phyloP scores from a whole-genome alignment of 2,888 invertebrate species.

The Apamea crenata region DNA sequence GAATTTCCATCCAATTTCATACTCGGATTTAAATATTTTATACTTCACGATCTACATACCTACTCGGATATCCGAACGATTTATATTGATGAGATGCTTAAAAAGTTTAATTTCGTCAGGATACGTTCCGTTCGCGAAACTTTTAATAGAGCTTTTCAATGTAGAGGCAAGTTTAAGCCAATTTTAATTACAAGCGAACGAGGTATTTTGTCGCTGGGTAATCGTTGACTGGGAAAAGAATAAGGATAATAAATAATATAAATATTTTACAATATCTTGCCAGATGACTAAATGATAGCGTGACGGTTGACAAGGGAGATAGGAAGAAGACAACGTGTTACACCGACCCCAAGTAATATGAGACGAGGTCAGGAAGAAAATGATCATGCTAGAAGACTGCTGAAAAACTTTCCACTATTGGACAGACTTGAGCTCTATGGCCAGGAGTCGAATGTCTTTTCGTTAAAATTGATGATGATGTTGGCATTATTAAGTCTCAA shows the following conservation, averaged over 20 bases:
- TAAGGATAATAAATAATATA: neutral
- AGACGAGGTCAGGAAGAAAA: too few relatives aligned
- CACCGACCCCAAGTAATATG: too few relatives aligned
- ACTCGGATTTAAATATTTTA: constrained; percentile 44
- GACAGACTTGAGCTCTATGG: neutral
- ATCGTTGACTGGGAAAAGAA: neutral
- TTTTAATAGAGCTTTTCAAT: constrained; percentile 77
- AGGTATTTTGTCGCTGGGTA: constrained; percentile 60
- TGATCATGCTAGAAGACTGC: too few relatives aligned
- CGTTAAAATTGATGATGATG: neutral
- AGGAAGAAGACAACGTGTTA: too few relatives aligned
- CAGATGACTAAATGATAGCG: too few relatives aligned
- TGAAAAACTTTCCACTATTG: neutral
- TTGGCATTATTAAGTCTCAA: neutral
- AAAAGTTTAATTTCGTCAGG: constrained; percentile 61
- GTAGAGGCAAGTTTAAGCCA: constrained; percentile 77
- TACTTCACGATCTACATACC: constrained; percentile 18
- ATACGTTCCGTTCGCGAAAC: constrained; percentile 67
- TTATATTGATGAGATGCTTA: constrained; percentile 67
- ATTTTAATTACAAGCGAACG: constrained; percentile 78
- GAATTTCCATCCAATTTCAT: constrained; percentile 31
- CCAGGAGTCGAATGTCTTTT: neutral
- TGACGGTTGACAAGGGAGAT: too few relatives aligned
- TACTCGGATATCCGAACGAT: constrained; percentile 47
- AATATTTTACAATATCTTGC: neutral